These are phyloP conservation scores for Philotrypesis tridentata DNA, from an alignment of 1,140 invertebrate species.

Conservation along the genomic window DNA sequence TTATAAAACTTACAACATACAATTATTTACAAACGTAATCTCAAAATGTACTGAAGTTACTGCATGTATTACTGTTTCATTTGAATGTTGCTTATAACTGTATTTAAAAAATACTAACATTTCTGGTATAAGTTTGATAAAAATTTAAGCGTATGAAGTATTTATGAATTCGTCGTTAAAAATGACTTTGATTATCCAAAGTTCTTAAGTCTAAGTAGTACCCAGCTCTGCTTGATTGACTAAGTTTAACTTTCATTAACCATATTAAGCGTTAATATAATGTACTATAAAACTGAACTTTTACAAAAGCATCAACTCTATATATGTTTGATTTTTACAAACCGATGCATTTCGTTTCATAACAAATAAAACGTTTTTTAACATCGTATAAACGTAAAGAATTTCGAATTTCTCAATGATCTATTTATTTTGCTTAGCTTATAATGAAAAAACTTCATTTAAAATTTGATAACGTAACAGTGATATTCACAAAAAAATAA, in stretches of 20 bases:
- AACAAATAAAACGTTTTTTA: background rate
- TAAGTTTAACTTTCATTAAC: background rate
- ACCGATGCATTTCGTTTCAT: background rate
- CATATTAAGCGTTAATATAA: background rate
- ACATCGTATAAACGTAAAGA: background rate
- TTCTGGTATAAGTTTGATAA: background rate
- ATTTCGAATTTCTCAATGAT: constrained; percentile 9
- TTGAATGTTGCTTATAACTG: background rate
- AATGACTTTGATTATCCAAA: constrained; percentile 30
- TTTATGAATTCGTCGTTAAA: background rate
- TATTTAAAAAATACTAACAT: background rate
- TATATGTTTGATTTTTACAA: constrained; percentile 28
- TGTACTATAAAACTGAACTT: background rate
- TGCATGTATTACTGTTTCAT: background rate
- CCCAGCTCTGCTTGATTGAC: constrained; percentile 33
- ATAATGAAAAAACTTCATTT: background rate
- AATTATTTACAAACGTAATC: background rate
- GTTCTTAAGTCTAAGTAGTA: constrained; percentile 17
- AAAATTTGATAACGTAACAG: background rate
- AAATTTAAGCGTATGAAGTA: background rate
- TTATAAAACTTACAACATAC: background rate
- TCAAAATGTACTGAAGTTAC: background rate
- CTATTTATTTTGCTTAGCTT: background rate
- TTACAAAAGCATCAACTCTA: background rate
- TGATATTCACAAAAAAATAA: background rate